Evolutionary conservation across 2,888 invertebrate species (phyloP).

Genomic region (Scaptomyza parva): DNA sequence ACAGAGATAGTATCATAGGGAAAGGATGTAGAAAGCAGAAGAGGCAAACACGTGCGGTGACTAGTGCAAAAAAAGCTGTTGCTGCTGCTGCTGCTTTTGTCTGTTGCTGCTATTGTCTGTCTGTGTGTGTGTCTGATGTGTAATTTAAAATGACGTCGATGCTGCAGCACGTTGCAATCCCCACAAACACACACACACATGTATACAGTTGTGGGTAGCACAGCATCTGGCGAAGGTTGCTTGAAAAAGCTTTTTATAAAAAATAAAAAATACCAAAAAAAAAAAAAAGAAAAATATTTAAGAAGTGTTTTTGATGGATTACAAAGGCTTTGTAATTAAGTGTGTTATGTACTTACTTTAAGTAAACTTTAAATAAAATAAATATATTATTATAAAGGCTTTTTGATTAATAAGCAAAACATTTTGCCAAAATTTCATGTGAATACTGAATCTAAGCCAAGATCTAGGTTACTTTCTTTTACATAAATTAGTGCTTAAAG

Average conservation of each 20-base stretch:
- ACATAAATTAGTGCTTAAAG: too few relatives aligned
- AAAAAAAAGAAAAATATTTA: neutral
- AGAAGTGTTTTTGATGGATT: neutral
- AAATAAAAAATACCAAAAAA: neutral
- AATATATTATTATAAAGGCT: too few relatives aligned
- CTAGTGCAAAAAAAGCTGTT: constrained; percentile 62
- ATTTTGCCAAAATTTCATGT: too few relatives aligned
- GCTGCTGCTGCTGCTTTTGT: constrained; percentile 24
- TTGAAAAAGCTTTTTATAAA: neutral
- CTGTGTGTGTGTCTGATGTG: constrained; percentile 53
- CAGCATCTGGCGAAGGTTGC: constrained; percentile 55
- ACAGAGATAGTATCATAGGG: constrained; percentile 8
- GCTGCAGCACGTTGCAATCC: constrained; percentile 70
- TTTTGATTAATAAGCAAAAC: too few relatives aligned
- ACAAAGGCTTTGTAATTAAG: neutral
- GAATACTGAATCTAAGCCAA: too few relatives aligned
- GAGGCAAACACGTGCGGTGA: constrained; percentile 59
- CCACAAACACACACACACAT: constrained; percentile 20
- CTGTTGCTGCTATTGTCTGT: constrained; percentile 37
- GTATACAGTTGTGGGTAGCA: constrained; percentile 29
- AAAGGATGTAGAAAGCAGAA: constrained; percentile 14
- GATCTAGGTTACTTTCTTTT: too few relatives aligned
- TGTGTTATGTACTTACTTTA: too few relatives aligned
- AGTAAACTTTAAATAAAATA: too few relatives aligned
- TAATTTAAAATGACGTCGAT: constrained; percentile 74